A percentile compares a stretch with the other conserved stretches of the same genome.
phyloP scores from a whole-genome alignment of 2,113 vertebrate species.

The Micromys minutus region DNA sequence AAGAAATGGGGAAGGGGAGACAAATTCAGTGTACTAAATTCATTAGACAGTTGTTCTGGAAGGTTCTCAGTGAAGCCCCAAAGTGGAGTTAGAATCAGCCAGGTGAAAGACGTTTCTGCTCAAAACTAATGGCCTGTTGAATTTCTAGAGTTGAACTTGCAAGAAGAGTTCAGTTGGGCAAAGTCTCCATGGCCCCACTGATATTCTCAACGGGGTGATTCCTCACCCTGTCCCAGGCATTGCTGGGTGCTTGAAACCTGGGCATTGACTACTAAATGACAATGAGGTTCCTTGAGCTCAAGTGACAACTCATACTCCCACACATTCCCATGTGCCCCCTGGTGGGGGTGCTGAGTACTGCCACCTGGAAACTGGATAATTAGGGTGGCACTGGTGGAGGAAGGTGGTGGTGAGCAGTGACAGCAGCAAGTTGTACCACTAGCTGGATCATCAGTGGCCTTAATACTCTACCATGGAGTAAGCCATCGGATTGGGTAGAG shows the following conservation, averaged over 20 bases:
- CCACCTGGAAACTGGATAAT: not conserved
- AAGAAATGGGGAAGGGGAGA: not conserved
- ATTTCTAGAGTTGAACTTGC: not conserved
- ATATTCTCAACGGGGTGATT: fast-evolving
- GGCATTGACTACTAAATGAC: not conserved
- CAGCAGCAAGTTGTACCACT: too few relatives aligned
- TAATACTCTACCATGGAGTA: not conserved
- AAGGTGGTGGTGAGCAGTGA: too few relatives aligned
- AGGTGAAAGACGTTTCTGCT: not conserved
- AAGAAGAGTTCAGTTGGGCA: fast-evolving
- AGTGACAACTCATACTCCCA: not conserved
- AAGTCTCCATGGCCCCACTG: too few relatives aligned
- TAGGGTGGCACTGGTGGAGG: fast-evolving
- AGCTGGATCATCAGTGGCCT: not conserved
- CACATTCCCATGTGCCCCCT: constrained; percentile 42
- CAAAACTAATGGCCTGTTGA: not conserved
- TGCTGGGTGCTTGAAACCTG: not conserved
- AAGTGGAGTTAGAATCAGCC: not conserved
- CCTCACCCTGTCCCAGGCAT: not conserved
- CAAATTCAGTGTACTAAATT: not conserved
- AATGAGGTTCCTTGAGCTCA: not conserved
- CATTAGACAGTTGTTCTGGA: not conserved
- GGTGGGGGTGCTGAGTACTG: constrained; percentile 4
- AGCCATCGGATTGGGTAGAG: not conserved
- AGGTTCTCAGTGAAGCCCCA: not conserved